Evolutionary conservation across 2,797 vertebrate species (phyloP), one percentile per base, ranked within the genome.

Genomic region (Megalops cyprinoides): DNA sequence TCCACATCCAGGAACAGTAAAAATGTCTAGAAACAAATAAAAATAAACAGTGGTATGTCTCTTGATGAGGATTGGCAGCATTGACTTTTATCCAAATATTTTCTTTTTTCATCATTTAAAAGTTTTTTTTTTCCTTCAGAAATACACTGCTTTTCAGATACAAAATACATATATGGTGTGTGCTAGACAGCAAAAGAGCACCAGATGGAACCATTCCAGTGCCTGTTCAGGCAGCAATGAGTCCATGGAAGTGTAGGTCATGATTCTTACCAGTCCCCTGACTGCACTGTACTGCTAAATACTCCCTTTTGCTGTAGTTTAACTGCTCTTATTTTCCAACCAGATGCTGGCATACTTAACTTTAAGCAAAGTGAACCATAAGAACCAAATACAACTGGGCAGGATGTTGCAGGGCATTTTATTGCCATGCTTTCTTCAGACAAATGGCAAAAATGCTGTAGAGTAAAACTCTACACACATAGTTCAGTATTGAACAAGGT

Each of bases 1-100:
- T n/a, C n/a, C n/a, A n/a, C n/a, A n/a, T 82, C 60, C 6, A 77
- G 6, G 78, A 58, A 65, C 5, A 39, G 62, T 20, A 5, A 31
- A 31, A 67, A 34, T 18, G 62, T 18, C 25, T 60, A n/a, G 46
- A 67, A 67, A 6, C 31, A 39, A 67, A 6, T 4, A 4, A 67
- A 31, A 67, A 5, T 34, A 6, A 4, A 31, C 39, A 18, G 31
- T 18, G 23, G 39, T 15, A 20, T 67, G 37, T 60, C 58, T 10
- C n/a, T 60, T 37, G 31, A 18, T 28, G 62, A 39, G 6, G 4
- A 67, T 31, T 39, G 31, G 62, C 39, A 6, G 18, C 39, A 28
- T 4, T 4, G 12, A 15, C 18, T 67, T 67, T 7, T 15, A 67
- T 18, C 34, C 14, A 39, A 18, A 67, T 67, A 14, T 39, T 39